Evolutionary conservation across 2,797 vertebrate genomes (phyloP), one percentile per base, ranked within the genome.

Genomic region (Melopsittacus undulatus): DNA sequence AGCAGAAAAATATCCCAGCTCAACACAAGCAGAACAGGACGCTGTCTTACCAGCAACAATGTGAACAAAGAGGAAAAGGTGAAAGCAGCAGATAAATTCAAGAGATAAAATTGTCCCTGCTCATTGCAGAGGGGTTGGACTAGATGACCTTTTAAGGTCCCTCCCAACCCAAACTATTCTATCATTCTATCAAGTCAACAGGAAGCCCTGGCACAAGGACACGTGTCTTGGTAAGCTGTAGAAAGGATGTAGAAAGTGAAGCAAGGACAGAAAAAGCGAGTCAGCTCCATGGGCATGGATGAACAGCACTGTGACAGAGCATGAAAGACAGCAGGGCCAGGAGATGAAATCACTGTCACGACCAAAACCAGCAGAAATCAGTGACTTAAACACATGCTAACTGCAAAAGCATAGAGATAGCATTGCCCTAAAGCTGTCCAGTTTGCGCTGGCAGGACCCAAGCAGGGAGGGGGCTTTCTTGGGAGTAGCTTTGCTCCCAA

Each of bases 371-470:
- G 36, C 67, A 64, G 43, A 78, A 77, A 45, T 16, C 62, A 36
- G 40, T 0, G 0, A 30, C 38, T 48, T 5, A 0, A 85, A 38
- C 32, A 61, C 23, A 30, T 1, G 9, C 3, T 42, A 67, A 34
- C 5, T 13, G 77, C 61, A 69, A 38, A 82, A 23, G 22, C 29
- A 62, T 13, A 21, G 21, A 63, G 59, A 34, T 1, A 42, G 2
- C 9, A 15, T 0, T 42, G 30, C 49, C 54, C 56, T n/a, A 36
- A 75, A 89, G 77, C 15, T 11, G 15, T 43, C 66, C 24, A 4
- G 15, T 42, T 40, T 27, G 42, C 46, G 43, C 29, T 87, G 70
- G 36, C 14, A 19, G 52, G 61, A n/a, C 34, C 22, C 0, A 0
- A 45, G 20, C 22, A 63, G 19, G 32, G 11, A 36, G 6, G 27